Evolutionary conservation across 2,113 vertebrate species (phyloP).

Genomic region (Macaca mulatta): DNA sequence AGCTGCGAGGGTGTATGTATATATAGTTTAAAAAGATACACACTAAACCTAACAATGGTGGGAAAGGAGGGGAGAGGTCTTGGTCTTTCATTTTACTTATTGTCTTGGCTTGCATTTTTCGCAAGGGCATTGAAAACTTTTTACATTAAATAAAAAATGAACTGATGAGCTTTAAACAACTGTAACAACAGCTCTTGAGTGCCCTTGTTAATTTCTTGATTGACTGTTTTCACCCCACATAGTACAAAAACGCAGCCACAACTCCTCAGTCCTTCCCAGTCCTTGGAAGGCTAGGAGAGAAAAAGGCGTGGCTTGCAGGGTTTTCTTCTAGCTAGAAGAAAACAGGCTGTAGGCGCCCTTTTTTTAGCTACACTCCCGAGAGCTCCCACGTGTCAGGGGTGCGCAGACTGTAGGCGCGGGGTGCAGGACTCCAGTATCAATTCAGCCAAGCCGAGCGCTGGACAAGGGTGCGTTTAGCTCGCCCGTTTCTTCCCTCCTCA

Average conservation of each 20-base stretch:
- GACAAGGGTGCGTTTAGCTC: not conserved
- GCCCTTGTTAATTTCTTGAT: not conserved
- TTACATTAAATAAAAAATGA: not conserved
- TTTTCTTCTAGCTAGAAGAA: not conserved
- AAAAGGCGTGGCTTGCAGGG: constrained; percentile 36
- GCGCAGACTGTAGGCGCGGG: not conserved
- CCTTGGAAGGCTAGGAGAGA: not conserved
- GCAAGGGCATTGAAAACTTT: not conserved
- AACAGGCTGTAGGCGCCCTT: not conserved
- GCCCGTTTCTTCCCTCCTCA: not conserved
- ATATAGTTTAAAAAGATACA: not conserved
- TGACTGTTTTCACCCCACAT: not conserved
- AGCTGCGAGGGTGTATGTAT: not conserved
- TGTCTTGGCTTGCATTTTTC: not conserved
- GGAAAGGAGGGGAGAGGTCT: not conserved
- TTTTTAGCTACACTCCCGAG: not conserved
- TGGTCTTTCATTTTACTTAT: not conserved
- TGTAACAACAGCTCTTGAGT: not conserved
- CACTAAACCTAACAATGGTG: not conserved
- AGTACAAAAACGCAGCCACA: not conserved
- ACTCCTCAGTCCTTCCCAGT: not conserved
- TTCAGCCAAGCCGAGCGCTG: not conserved
- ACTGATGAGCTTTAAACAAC: not conserved
- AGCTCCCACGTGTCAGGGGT: constrained; percentile 52
- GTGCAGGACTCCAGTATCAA: not conserved